These are phyloP conservation scores for Reticulitermes lucifugus DNA, from an alignment of 2,888 invertebrate genomes.

Conservation along the genomic window DNA sequence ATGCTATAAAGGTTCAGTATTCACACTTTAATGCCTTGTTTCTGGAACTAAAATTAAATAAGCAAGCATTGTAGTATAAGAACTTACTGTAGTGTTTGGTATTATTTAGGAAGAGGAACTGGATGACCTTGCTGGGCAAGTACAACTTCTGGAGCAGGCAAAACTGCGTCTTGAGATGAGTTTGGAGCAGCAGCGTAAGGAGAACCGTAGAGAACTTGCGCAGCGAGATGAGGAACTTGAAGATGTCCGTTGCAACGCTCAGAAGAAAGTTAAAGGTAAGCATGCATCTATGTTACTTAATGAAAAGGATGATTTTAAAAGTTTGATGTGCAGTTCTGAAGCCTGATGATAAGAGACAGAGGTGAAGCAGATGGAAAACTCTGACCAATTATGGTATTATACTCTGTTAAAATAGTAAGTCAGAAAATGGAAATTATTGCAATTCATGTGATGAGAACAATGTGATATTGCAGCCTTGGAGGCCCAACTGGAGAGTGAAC, in stretches of 20 bases:
- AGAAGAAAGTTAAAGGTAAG: constrained; percentile 90
- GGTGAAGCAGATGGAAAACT: no score
- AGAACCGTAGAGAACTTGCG: constrained; percentile 88
- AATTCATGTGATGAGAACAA: neutral
- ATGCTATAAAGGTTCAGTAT: no score
- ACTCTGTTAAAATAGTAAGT: no score
- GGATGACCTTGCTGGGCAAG: constrained; percentile 85
- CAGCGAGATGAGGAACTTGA: constrained; percentile 95
- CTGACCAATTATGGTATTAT: no score
- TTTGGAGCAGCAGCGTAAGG: constrained; percentile 91
- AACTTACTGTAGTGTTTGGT: no score
- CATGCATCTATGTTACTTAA: neutral
- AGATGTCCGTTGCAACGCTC: constrained; percentile 88
- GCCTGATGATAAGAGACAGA: no score
- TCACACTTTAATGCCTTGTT: no score
- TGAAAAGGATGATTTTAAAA: neutral
- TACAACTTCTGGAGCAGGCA: constrained; percentile 89
- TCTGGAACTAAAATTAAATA: no score
- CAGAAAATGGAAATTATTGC: no score
- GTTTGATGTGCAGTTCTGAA: no score
- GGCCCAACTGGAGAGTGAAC: constrained; percentile 92
- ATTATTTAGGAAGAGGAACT: constrained; percentile 83
- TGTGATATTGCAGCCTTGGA: constrained; percentile 77
- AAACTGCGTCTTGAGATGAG: constrained; percentile 95
- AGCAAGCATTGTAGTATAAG: no score